Conservation (phyloP, 2,113 vertebrate species). For the Pomatostomus ruficeps region DNA sequence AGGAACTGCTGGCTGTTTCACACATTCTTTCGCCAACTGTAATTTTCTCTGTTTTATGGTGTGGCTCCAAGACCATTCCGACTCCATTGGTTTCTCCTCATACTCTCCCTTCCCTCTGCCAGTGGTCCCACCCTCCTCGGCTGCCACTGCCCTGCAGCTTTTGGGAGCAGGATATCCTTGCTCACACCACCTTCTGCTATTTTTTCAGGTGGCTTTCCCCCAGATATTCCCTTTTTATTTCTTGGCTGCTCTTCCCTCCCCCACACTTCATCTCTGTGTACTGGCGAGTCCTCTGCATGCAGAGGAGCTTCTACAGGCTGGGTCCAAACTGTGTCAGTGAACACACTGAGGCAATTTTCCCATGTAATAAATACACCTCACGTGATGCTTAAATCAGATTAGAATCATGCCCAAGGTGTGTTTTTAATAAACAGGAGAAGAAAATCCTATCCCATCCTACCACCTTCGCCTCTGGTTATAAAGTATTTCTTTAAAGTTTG, state of each 20-base stretch:
- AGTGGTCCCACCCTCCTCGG: neutral
- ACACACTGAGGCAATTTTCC: constrained; percentile 47
- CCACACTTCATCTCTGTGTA: rapidly evolving
- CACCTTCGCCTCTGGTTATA: constrained; percentile 22
- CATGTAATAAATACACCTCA: constrained; percentile 35
- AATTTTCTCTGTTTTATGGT: neutral
- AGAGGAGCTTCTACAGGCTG: neutral
- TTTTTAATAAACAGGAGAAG: constrained; percentile 43
- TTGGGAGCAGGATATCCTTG: neutral
- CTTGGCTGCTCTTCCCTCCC: neutral
- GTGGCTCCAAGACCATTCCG: neutral
- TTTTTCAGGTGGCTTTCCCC: neutral
- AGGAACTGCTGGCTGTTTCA: neutral
- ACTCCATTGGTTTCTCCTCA: neutral
- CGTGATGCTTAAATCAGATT: constrained; percentile 44
- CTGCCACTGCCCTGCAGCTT: neutral
- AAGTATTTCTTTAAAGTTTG: constrained; percentile 36
- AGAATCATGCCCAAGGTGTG: constrained; percentile 20
- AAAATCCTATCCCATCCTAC: constrained; percentile 10
- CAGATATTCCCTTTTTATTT: neutral
- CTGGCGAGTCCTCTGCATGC: neutral
- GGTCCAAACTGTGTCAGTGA: constrained; percentile 22
- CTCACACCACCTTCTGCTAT: neutral
- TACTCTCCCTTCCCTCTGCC: neutral
- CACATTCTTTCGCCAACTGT: rapidly evolving